A percentile compares a stretch with the other conserved stretches of the same genome.
These are phyloP conservation scores for Tethea ocularis DNA, from an alignment of 2,888 invertebrate genomes.

Conservation along the genomic window DNA sequence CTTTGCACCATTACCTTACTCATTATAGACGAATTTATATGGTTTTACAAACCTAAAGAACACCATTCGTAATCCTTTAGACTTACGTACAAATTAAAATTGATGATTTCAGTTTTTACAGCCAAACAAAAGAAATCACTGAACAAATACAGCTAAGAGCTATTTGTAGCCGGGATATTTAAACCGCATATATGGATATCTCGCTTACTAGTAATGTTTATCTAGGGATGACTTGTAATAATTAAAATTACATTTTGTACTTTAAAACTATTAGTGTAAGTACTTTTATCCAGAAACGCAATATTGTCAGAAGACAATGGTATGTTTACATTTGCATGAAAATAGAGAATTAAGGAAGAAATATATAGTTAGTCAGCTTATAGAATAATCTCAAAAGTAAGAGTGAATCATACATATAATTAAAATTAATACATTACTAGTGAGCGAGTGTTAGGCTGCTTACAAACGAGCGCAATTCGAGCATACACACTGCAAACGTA, in stretches of 20 bases:
- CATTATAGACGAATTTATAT: conserved; percentile 54
- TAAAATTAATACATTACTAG: conserved; percentile 49
- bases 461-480: conserved; percentile 44
- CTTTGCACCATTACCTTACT: conserved; percentile 68
- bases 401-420: conserved; percentile 18
- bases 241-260: conserved; percentile 44
- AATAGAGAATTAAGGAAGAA: background rate
- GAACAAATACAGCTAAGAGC: conserved; percentile 49
- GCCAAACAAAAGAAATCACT: conserved; percentile 53
- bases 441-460: conserved; percentile 51
- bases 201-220: conserved; percentile 65
- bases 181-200: conserved; percentile 19
- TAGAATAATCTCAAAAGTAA: background rate
- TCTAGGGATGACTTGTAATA: conserved; percentile 23
- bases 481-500: conserved; percentile 25
- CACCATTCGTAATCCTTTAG: conserved; percentile 40
- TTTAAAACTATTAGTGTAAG: conserved; percentile 41
- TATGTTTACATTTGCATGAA: background rate
- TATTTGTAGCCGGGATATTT: conserved; percentile 49
- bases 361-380: background rate
- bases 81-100: conserved; percentile 44
- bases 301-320: conserved; percentile 13
- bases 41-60: conserved; percentile 57
- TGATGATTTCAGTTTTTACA: conserved; percentile 44
- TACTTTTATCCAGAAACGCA: conserved; percentile 22